These are phyloP conservation scores for Zele albiditarsus DNA, from an alignment of 2,888 invertebrate genomes.

Conservation along the genomic window DNA sequence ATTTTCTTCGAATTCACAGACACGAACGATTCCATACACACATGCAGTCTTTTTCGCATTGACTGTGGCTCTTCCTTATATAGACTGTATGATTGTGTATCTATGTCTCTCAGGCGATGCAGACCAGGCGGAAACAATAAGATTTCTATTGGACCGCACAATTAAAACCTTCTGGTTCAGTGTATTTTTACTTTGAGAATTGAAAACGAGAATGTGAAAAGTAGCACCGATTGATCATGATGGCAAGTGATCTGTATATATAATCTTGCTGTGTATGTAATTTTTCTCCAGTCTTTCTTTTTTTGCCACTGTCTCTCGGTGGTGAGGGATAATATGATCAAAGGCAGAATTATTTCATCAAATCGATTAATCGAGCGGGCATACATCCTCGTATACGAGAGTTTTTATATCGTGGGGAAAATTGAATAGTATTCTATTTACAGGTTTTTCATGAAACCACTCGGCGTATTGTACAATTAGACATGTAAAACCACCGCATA, in stretches of 20 bases:
- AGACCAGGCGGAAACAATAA: constrained; percentile 66
- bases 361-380: constrained; percentile 68
- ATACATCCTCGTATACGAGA: no score
- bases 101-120: neutral
- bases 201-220: constrained; percentile 34
- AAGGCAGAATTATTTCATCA: constrained; percentile 71
- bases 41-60: neutral
- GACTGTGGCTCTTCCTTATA: no score
- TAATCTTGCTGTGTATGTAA: neutral
- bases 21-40: constrained; percentile 26
- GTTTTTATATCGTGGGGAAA: no score
- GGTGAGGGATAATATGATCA: constrained; percentile 62
- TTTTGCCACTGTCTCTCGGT: constrained; percentile 28
- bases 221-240: constrained; percentile 7
- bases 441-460: no score
- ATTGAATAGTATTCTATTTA: no score
- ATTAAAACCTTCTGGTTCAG: constrained; percentile 71
- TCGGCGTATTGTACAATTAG: neutral
- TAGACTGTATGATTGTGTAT: no score
- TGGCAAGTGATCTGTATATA: neutral
- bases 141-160: constrained; percentile 61
- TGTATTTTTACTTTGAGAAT: constrained; percentile 64
- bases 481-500: neutral
- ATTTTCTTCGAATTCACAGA: constrained; percentile 19
- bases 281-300: neutral